Base-by-base conservation (phyloP, 2,888 invertebrate species). In the Nomada ruficornis region DNA sequence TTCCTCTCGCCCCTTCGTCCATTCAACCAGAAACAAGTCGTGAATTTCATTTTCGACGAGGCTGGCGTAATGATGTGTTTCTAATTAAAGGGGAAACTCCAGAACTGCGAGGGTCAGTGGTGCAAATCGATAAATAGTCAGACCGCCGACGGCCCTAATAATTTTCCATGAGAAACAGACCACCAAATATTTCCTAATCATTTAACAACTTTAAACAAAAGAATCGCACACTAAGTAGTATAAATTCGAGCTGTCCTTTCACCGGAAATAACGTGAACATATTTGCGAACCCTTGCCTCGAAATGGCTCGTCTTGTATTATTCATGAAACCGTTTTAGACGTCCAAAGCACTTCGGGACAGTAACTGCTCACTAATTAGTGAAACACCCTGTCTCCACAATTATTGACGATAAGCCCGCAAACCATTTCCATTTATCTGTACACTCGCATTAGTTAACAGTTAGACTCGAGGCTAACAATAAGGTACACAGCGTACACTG, bases 291-390 rank as follows among this genome's bases (percentile, higher is more conserved):
- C 20, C n/a, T 54, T 9, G 23, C 54, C 15, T 47, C 44, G 23
- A 74, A 74, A 54, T 23, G 44, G 50, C 18, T 36, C 29, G 26
- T n/a, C 13, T 47, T 62, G 52, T 62, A 67, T 65, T 71, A 67
- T 74, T 74, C 44, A 50, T 62, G 67, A 64, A 52, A 44, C 44
- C 50, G 52, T 78, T 78, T 36, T 50, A 26, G 57, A 64, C 57
- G 71, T 26, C 26, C 59, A n/a, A 54, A 68, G 47, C 42, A 44
- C 7, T 20, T 23, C n/a, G 69, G 36, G 62, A 70, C 65, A 26
- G 65, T 64, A 79, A 64, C 64, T 73, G 54, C 70, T 70, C 52
- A 50, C 67, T 75, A 82, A 82, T 80, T 82, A 82, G 80, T 50
- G 44, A 26, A 64, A 67, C 57, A 26, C 23, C 15, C 11, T 26